Conservation (phyloP, 53 echinoderm and acorn worm genomes). For the Stichopus horrens region DNA sequence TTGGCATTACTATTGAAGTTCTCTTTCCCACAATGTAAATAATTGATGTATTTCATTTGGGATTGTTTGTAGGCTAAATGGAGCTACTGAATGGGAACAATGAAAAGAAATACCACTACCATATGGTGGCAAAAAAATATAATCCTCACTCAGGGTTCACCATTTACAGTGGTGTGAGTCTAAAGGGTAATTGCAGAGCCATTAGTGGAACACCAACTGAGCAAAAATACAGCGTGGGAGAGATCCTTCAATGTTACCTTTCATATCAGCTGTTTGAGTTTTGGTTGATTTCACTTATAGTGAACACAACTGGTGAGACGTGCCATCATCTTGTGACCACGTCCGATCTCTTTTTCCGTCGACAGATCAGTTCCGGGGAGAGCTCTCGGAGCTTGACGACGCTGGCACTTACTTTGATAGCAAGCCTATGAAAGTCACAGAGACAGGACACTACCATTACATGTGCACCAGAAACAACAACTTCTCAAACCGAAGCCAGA, state of each 20-base stretch:
- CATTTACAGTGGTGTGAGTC: too few relatives aligned
- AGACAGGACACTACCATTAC: constrained; percentile 83
- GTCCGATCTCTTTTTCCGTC: background rate
- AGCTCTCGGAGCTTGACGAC: constrained; percentile 94
- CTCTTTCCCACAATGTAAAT: too few relatives aligned
- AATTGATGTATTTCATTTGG: too few relatives aligned
- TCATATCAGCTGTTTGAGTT: background rate
- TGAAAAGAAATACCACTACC: too few relatives aligned
- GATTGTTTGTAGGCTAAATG: too few relatives aligned
- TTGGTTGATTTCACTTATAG: background rate
- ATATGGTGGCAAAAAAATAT: too few relatives aligned
- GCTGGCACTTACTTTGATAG: constrained; percentile 95
- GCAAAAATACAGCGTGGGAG: background rate
- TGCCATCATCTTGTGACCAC: background rate
- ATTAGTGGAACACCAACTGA: background rate
- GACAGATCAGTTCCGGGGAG: constrained; percentile 93
- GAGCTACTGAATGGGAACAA: too few relatives aligned
- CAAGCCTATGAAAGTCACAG: constrained; percentile 76
- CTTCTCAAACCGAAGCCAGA: constrained; percentile 95
- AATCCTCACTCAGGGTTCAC: too few relatives aligned
- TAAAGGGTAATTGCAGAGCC: background rate
- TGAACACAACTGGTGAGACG: background rate
- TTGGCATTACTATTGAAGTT: too few relatives aligned
- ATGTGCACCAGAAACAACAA: constrained; percentile 97
- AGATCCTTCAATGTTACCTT: background rate